Evolutionary conservation across 2,888 invertebrate species (phyloP).

Genomic region (Fragum sueziense): DNA sequence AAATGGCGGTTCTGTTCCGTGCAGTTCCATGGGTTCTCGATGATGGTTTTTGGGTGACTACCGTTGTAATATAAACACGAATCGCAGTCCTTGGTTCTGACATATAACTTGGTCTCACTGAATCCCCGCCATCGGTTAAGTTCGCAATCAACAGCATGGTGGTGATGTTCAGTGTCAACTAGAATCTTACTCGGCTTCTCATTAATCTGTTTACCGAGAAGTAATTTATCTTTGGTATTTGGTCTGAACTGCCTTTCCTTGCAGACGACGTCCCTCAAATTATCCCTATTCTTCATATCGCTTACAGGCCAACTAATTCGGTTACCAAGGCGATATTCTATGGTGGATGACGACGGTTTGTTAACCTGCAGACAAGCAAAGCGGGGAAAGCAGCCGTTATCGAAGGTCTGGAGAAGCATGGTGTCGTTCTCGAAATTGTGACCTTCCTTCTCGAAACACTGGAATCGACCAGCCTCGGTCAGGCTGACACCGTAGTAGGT

Average conservation of each 20-base stretch:
- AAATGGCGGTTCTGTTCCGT: slow-evolving; percentile 17
- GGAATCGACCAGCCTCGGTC: slow-evolving; percentile 59
- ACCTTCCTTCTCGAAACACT: slow-evolving; percentile 59
- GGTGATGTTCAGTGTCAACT: slow-evolving; percentile 36
- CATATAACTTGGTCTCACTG: slow-evolving; percentile 49
- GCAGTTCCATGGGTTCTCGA: slow-evolving; percentile 50
- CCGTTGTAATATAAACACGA: slow-evolving; percentile 66
- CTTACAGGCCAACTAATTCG: slow-evolving; percentile 72
- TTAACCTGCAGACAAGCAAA: slow-evolving; percentile 72
- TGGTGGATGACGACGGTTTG: slow-evolving; percentile 68
- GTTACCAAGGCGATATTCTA: slow-evolving; percentile 70
- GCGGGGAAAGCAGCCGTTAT: slow-evolving; percentile 76
- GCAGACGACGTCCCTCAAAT: slow-evolving; percentile 65
- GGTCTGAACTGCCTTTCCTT: slow-evolving; percentile 58
- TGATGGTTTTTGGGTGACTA: slow-evolving; percentile 37
- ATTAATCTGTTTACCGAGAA: slow-evolving; percentile 56
- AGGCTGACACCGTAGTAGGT: slow-evolving; percentile 56
- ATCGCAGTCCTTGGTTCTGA: slow-evolving; percentile 62
- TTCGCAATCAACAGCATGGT: slow-evolving; percentile 41
- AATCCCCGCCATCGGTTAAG: slow-evolving; percentile 43
- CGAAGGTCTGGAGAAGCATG: slow-evolving; percentile 69
- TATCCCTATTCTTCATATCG: slow-evolving; percentile 46
- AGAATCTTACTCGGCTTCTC: slow-evolving; percentile 59
- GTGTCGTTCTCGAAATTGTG: slow-evolving; percentile 58
- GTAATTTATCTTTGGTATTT: slow-evolving; percentile 40